Conservation (phyloP, 2,797 vertebrate genomes). For the Odontamblyopus rebecca region DNA sequence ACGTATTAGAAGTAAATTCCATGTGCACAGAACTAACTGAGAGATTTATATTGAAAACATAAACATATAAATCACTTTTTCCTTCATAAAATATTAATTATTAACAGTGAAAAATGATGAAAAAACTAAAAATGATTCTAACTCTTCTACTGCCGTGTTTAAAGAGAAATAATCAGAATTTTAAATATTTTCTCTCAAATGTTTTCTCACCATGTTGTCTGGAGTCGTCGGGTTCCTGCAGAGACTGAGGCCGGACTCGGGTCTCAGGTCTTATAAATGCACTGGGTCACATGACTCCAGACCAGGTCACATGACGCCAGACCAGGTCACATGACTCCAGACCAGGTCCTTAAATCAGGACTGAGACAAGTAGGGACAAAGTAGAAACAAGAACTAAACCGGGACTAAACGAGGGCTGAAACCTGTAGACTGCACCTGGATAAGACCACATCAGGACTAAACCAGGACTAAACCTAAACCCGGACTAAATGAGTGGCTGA, state of each 20-base stretch:
- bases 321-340: conserved; percentile 1
- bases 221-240: background rate
- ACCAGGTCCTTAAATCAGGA: background rate
- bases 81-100: no score
- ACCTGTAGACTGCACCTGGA: background rate
- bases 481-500: background rate
- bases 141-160: no score
- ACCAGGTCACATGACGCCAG: background rate
- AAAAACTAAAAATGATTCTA: no score
- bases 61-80: no score
- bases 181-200: no score
- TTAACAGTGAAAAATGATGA: no score
- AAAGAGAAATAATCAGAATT: no score
- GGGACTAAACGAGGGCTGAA: background rate
- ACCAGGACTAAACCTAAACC: background rate
- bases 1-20: no score
- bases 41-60: no score
- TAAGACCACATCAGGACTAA: no score
- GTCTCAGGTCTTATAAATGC: background rate
- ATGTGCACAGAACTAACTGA: no score
- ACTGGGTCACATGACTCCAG: background rate
- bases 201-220: background rate
- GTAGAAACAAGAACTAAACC: background rate
- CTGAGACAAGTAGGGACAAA: background rate
- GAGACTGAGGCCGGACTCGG: background rate